phyloP scores from a whole-genome alignment of 2,113 vertebrate genomes.

The Noturus placidus region DNA sequence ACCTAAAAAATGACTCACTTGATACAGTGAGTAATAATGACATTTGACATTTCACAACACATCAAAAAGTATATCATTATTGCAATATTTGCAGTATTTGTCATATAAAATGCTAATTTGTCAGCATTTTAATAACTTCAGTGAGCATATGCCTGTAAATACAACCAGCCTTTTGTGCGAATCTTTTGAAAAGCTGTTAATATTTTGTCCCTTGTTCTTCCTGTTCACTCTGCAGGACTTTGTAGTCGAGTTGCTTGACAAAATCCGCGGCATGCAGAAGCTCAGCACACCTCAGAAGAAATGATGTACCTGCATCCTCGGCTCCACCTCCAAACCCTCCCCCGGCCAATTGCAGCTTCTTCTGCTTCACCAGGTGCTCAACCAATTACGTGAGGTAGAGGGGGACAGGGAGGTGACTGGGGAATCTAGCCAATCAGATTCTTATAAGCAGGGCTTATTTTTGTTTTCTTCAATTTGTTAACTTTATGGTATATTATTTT shows the following conservation, averaged over 20 bases:
- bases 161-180: too few species aligned
- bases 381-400: conserved; percentile 5
- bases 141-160: not conserved
- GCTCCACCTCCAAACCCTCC: conserved; percentile 17
- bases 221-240: conserved; percentile 74
- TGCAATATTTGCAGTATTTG: not conserved
- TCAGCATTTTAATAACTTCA: not conserved
- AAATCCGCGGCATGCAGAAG: conserved; percentile 93
- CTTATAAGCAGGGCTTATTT: conserved; percentile 59
- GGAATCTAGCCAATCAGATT: conserved; percentile 50
- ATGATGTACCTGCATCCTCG: conserved; percentile 62
- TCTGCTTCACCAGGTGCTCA: conserved; percentile 10
- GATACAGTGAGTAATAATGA: not conserved
- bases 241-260: conserved; percentile 84
- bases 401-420: conserved; percentile 19
- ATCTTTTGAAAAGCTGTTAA: not conserved
- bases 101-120: not conserved
- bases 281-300: conserved; percentile 92
- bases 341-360: conserved; percentile 24
- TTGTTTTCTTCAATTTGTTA: conserved; percentile 47
- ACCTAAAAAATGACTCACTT: not conserved
- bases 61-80: not conserved
- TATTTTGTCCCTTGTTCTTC: conserved; percentile 5
- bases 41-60: not conserved
- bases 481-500: conserved; percentile 48